Evolutionary conservation across 1,140 invertebrate genomes (phyloP).

Genomic region (Phymorhynchus buccinoides): DNA sequence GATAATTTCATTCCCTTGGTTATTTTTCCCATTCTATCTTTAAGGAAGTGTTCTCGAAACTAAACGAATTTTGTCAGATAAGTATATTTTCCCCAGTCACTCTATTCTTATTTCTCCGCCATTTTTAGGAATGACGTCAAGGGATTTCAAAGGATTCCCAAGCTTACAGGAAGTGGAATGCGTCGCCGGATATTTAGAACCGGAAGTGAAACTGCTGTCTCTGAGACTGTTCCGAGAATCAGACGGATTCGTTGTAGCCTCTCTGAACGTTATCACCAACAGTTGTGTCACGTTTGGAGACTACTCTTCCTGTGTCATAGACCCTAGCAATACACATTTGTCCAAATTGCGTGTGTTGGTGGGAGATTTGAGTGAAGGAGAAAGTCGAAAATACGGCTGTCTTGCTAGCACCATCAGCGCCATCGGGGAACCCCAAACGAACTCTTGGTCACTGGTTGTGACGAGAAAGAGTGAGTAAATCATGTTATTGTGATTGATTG

Average conservation of each 20-base stretch:
- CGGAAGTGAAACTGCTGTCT: slow-evolving; percentile 28
- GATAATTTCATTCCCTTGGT: too few species aligned
- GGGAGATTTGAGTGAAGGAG: slow-evolving; percentile 12
- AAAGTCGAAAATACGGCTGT: slow-evolving; percentile 15
- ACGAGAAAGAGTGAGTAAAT: background rate
- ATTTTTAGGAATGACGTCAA: slow-evolving; percentile 17
- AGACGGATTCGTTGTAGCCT: slow-evolving; percentile 3
- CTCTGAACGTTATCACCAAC: slow-evolving; percentile 23
- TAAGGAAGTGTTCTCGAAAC: too few species aligned
- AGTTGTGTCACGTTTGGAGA: slow-evolving; percentile 29
- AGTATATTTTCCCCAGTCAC: too few species aligned
- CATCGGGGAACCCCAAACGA: slow-evolving; percentile 8
- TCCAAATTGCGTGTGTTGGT: slow-evolving; percentile 13
- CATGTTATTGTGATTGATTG: too few species aligned
- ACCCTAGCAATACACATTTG: background rate
- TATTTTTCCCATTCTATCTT: too few species aligned
- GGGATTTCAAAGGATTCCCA: slow-evolving; percentile 24
- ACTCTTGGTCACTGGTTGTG: background rate
- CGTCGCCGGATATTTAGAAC: slow-evolving; percentile 4
- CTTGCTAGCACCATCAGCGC: background rate
- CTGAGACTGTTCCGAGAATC: slow-evolving; percentile 2
- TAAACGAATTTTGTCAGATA: too few species aligned
- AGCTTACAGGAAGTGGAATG: slow-evolving; percentile 38
- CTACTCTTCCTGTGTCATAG: slow-evolving; percentile 31
- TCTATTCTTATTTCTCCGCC: background rate